Conservation (phyloP, 2,113 vertebrate genomes). For the Passer montanus region DNA sequence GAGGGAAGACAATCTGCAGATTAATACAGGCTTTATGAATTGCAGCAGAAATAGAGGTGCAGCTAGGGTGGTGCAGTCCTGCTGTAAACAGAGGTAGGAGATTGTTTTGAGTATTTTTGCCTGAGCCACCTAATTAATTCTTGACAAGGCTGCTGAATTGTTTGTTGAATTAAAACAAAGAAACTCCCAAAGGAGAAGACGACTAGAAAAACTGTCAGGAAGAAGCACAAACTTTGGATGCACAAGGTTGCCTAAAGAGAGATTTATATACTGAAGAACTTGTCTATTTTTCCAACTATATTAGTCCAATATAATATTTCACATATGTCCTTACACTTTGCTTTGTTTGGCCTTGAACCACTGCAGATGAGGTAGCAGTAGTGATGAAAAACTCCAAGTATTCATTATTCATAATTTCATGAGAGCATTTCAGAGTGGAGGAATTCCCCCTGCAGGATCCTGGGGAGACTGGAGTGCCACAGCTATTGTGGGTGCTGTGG, state of each 20-base stretch:
- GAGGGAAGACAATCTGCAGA: neutral
- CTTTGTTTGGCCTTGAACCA: neutral
- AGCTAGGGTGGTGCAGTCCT: neutral
- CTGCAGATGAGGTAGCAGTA: neutral
- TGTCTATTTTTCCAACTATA: neutral
- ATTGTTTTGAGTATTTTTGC: neutral
- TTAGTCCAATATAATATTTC: neutral
- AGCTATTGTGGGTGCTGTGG: rapidly evolving
- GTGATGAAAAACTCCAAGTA: neutral
- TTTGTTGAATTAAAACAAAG: conserved; percentile 47
- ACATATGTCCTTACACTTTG: neutral
- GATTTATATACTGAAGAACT: neutral
- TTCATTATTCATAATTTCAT: neutral
- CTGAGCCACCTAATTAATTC: conserved; percentile 35
- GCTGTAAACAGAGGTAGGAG: neutral
- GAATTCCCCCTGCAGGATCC: neutral
- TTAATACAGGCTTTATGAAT: neutral
- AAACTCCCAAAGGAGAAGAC: neutral
- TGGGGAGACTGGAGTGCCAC: neutral
- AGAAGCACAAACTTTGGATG: neutral
- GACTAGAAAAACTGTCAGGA: neutral
- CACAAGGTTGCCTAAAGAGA: neutral
- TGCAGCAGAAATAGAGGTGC: neutral
- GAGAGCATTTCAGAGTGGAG: neutral
- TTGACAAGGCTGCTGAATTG: conserved; percentile 4